Percentiles rank a stretch among this genome's conserved stretches.
Evolutionary conservation across 1,140 invertebrate species (phyloP).

Genomic region (Centruroides sculpturatus): DNA sequence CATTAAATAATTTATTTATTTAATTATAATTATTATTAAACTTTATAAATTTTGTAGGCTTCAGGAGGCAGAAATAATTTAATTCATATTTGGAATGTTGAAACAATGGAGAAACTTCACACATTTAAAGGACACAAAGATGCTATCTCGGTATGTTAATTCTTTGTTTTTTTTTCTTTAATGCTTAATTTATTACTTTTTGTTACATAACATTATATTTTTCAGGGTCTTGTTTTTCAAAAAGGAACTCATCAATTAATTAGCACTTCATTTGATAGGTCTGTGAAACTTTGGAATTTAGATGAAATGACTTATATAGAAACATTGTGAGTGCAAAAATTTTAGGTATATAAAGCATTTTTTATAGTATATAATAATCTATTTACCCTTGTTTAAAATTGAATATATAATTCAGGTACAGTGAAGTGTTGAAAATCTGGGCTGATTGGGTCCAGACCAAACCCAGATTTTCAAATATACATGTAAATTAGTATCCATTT

Average conservation of each 20-base stretch:
- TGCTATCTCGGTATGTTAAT: constrained; percentile 28
- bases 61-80: constrained; percentile 57
- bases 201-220: neutral
- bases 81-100: constrained; percentile 72
- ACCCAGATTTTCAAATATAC: too few relatives aligned
- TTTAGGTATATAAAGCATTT: neutral
- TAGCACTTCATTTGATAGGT: constrained; percentile 61
- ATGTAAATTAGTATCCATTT: too few relatives aligned
- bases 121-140: constrained; percentile 45
- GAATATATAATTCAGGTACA: too few relatives aligned
- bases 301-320: constrained; percentile 93
- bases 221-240: constrained; percentile 60
- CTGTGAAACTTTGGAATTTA: constrained; percentile 78
- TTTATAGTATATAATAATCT: too few relatives aligned
- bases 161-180: neutral
- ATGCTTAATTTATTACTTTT: neutral
- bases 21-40: too few relatives aligned
- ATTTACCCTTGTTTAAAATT: too few relatives aligned
- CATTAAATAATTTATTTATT: too few relatives aligned
- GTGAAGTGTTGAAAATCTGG: too few relatives aligned
- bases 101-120: constrained; percentile 56
- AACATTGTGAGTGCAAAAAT: constrained; percentile 50
- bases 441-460: too few relatives aligned
- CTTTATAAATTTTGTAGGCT: constrained; percentile 30
- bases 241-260: constrained; percentile 77